phyloP scores from a whole-genome alignment of 2,888 invertebrate genomes.

The Aplocera efformata region DNA sequence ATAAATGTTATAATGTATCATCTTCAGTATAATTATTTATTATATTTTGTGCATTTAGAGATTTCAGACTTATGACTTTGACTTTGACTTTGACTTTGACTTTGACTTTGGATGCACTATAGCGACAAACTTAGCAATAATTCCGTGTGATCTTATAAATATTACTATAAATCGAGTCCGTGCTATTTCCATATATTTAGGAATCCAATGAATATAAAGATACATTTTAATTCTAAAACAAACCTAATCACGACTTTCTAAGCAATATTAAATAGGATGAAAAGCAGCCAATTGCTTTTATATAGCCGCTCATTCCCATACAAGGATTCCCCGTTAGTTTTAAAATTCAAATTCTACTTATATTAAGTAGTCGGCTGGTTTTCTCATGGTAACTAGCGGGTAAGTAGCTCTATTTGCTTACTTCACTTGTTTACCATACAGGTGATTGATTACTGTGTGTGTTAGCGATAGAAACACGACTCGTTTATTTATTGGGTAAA shows the following conservation, averaged over 20 bases:
- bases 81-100: not conserved
- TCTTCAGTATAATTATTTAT: no score
- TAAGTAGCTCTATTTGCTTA: no score
- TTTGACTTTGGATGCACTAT: constrained; percentile 1
- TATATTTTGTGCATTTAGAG: no score
- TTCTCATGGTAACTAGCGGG: constrained; percentile 9
- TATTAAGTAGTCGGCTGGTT: constrained; percentile 11
- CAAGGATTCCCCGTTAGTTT: constrained; percentile 25
- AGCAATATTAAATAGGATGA: constrained; percentile 19
- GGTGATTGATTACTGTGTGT: constrained; percentile 17
- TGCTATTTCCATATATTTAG: no score
- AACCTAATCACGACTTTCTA: constrained; percentile 22
- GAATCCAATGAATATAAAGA: no score
- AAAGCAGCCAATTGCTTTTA: constrained; percentile 25
- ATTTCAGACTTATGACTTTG: constrained; percentile 1
- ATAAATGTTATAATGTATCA: no score
- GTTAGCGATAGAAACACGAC: constrained; percentile 9
- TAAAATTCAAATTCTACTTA: no score
- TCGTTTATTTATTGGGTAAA: constrained; percentile 4
- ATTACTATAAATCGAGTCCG: no score
- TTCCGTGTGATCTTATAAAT: no score
- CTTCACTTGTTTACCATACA: constrained; percentile 8
- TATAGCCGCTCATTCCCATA: constrained; percentile 27
- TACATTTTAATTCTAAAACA: constrained; percentile 15
- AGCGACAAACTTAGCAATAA: no score